Conservation (phyloP, 2,113 vertebrate genomes). For the Megaceryle torquata region DNA sequence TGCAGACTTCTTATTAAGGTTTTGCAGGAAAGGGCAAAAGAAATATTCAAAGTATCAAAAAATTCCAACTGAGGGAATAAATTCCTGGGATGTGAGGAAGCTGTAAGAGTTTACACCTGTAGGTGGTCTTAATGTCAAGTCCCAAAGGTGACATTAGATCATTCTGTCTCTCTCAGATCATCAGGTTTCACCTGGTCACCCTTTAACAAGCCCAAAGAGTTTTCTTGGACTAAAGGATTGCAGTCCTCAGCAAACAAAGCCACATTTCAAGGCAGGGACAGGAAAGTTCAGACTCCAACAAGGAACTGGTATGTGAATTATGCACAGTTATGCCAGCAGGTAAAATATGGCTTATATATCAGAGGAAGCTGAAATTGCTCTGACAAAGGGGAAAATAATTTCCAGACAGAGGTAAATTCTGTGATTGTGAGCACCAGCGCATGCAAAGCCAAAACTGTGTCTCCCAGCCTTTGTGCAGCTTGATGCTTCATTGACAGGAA, state of each 20-base stretch:
- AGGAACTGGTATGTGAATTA: accelerated
- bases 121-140: not conserved
- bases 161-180: not conserved
- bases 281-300: not conserved
- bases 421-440: not conserved
- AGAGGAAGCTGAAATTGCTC: not conserved
- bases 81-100: not conserved
- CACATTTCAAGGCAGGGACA: not conserved
- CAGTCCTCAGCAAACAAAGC: not conserved
- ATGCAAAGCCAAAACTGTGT: too few relatives aligned
- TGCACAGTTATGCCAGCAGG: not conserved
- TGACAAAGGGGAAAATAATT: not conserved
- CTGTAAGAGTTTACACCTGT: not conserved
- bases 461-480: not conserved
- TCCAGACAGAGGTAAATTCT: not conserved
- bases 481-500: not conserved
- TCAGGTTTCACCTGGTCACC: not conserved
- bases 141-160: not conserved
- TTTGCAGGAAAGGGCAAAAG: not conserved
- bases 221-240: not conserved
- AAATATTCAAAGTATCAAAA: not conserved
- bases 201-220: not conserved
- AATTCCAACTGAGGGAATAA: not conserved
- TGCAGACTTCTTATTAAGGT: not conserved
- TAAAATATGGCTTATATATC: not conserved